These are phyloP conservation scores for Argyresthia albistria DNA, from an alignment of 2,888 invertebrate genomes.

Conservation along the genomic window DNA sequence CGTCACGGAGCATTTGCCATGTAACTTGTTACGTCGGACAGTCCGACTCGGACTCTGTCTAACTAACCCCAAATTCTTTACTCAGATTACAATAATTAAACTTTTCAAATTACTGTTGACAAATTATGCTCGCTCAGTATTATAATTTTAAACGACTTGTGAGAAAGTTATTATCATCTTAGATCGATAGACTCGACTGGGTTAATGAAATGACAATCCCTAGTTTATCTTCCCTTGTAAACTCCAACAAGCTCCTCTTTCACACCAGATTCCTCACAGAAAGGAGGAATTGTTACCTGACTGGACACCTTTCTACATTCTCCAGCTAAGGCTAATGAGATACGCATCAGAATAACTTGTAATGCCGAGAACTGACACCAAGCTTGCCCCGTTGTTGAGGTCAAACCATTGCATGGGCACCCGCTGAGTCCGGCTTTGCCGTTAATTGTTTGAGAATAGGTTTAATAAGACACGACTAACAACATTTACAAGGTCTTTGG, in stretches of 20 bases:
- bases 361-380: constrained; percentile 1
- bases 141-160: not conserved
- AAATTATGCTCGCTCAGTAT: not conserved
- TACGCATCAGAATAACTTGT: constrained; percentile 10
- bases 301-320: constrained; percentile 7
- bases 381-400: constrained; percentile 10
- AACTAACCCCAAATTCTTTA: no score
- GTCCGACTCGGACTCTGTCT: no score
- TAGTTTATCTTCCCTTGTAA: not conserved
- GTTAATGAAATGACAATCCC: not conserved
- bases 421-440: constrained; percentile 5
- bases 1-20: no score
- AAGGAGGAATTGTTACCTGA: not conserved
- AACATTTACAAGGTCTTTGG: not conserved
- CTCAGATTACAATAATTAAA: no score
- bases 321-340: constrained; percentile 8
- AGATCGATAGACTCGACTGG: not conserved
- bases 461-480: not conserved
- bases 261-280: not conserved
- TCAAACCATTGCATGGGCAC: constrained; percentile 3
- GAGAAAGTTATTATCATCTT: not conserved
- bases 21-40: no score
- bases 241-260: not conserved
- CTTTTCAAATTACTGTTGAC: no score
- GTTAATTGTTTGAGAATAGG: not conserved